phyloP scores from a whole-genome alignment of 2,888 invertebrate species.

The Pharmacophagus antenor region DNA sequence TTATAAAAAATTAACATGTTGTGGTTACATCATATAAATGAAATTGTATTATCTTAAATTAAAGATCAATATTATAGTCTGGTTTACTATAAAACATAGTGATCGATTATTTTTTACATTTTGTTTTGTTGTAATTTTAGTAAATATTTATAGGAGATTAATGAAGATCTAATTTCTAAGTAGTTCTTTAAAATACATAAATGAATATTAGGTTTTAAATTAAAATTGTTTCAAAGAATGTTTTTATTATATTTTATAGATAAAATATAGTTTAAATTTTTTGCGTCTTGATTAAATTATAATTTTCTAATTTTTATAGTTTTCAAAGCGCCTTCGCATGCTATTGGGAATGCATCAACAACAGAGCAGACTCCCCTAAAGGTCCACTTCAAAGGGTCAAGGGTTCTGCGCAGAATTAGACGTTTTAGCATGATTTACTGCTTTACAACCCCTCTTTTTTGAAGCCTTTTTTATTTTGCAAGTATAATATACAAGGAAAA shows the following conservation, averaged over 20 bases:
- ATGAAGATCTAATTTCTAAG: too few relatives aligned
- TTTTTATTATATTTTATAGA: too few relatives aligned
- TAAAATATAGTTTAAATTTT: neutral
- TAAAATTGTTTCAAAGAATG: neutral
- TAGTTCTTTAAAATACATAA: neutral
- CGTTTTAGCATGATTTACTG: slow-evolving; percentile 66
- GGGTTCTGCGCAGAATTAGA: slow-evolving; percentile 54
- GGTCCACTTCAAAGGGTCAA: slow-evolving; percentile 65
- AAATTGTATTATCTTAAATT: too few relatives aligned
- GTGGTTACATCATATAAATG: slow-evolving; percentile 1
- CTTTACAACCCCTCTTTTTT: slow-evolving; percentile 69
- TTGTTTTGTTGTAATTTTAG: too few relatives aligned
- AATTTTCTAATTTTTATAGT: slow-evolving; percentile 1
- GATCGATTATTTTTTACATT: too few relatives aligned
- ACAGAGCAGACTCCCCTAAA: slow-evolving; percentile 62
- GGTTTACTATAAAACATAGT: too few relatives aligned
- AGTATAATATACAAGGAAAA: slow-evolving; percentile 1
- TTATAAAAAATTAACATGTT: neutral
- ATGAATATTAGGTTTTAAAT: too few relatives aligned
- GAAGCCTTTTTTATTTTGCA: slow-evolving; percentile 56
- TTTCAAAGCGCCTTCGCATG: slow-evolving; percentile 5
- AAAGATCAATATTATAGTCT: too few relatives aligned
- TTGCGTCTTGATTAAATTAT: neutral
- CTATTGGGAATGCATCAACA: slow-evolving; percentile 43
- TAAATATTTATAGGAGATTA: too few relatives aligned